Conservation (phyloP, 1,140 invertebrate genomes). For the Battus philenor region DNA sequence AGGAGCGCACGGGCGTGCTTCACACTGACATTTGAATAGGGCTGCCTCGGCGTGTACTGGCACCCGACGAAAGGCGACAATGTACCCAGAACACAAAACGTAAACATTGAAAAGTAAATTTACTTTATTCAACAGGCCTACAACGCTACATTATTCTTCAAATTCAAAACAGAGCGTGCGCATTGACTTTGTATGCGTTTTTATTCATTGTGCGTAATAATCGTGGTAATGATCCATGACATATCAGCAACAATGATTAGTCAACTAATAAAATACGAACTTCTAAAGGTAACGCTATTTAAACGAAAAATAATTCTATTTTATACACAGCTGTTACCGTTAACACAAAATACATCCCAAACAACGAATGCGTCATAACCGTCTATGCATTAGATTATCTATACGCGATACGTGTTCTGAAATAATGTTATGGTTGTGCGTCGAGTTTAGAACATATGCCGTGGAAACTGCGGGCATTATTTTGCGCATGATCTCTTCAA, state of each 20-base stretch:
- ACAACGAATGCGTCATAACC: constrained; percentile 66
- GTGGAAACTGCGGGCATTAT: constrained; percentile 38
- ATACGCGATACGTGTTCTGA: constrained; percentile 58
- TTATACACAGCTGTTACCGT: constrained; percentile 12
- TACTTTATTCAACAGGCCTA: constrained; percentile 58
- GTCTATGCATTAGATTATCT: constrained; percentile 66
- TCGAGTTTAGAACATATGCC: constrained; percentile 25
- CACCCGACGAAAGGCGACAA: constrained; percentile 69
- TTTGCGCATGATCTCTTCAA: constrained; percentile 2
- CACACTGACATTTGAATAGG: constrained; percentile 73
- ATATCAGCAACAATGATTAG: too few species aligned
- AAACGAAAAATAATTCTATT: too few species aligned
- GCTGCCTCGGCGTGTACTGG: constrained; percentile 64
- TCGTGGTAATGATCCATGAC: too few species aligned
- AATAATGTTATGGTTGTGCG: constrained; percentile 55
- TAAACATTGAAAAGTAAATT: constrained; percentile 69
- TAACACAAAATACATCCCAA: constrained; percentile 35
- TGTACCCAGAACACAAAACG: constrained; percentile 60
- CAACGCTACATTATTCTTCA: constrained; percentile 57
- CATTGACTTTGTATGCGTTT: too few species aligned
- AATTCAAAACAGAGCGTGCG: too few species aligned
- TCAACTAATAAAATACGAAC: too few species aligned
- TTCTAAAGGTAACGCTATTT: too few species aligned
- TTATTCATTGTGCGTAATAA: too few species aligned
- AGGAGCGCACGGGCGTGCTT: constrained; percentile 34